Evolutionary conservation across 2,113 vertebrate species (phyloP).

Genomic region (Zosterops pallidus): DNA sequence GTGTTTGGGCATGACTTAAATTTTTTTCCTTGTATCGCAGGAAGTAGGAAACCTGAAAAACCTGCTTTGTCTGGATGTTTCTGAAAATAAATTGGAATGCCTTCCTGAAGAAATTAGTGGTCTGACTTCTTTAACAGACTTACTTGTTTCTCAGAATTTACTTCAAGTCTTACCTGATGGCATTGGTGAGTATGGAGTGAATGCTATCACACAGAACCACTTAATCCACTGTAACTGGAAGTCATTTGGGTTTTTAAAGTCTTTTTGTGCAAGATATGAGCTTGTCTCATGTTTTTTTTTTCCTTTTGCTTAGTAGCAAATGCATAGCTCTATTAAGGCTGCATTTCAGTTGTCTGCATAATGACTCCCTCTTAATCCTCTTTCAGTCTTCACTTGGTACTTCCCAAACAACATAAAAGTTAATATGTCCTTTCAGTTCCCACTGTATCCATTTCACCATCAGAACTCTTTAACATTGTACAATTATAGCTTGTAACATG

Average conservation of each 20-base stretch:
- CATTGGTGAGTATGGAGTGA: conserved; percentile 79
- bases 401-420: neutral
- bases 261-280: neutral
- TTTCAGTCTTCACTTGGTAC: neutral
- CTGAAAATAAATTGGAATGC: conserved; percentile 93
- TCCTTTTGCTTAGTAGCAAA: neutral
- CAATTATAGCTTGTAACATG: neutral
- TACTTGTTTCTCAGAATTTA: conserved; percentile 95
- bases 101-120: conserved; percentile 92
- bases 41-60: conserved; percentile 92
- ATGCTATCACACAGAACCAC: neutral
- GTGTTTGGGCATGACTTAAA: conserved; percentile 28
- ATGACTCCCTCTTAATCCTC: neutral
- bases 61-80: conserved; percentile 94
- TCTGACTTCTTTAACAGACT: conserved; percentile 86
- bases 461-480: neutral
- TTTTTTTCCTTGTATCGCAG: conserved; percentile 68
- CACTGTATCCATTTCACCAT: neutral
- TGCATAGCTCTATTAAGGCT: neutral
- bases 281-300: neutral
- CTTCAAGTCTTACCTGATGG: conserved; percentile 89
- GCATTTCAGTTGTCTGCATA: neutral
- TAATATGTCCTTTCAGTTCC: neutral
- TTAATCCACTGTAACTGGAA: neutral
- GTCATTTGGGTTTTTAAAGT: neutral